Conservation (phyloP, 1,140 invertebrate genomes). For the Parasteatoda tepidariorum region DNA sequence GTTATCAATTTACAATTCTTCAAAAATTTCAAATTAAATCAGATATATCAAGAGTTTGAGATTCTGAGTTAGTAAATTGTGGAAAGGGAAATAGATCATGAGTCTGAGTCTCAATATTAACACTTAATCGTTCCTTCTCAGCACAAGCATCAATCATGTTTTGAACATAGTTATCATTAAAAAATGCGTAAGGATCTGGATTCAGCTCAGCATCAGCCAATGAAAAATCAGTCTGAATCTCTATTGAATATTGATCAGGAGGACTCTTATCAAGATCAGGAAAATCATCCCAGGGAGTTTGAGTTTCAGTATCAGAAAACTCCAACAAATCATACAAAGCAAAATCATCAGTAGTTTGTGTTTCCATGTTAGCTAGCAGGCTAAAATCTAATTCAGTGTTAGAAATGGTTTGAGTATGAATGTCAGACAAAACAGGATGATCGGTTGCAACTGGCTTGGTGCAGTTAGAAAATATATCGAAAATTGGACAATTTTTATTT, state of each 20-base stretch:
- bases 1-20: too few relatives aligned
- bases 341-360: conserved; percentile 60
- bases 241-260: conserved; percentile 48
- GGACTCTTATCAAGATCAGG: conserved; percentile 37
- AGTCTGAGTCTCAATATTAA: conserved; percentile 49
- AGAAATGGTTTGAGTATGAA: conserved; percentile 42
- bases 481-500: not conserved
- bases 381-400: conserved; percentile 24
- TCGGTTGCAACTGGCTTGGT: not conserved
- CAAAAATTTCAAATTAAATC: not conserved
- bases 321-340: conserved; percentile 53
- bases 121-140: not conserved
- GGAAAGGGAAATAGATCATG: conserved; percentile 17
- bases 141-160: conserved; percentile 22
- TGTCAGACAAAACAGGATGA: conserved; percentile 21
- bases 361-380: conserved; percentile 54
- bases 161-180: conserved; percentile 10
- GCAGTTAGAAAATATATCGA: not conserved
- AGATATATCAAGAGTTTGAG: conserved; percentile 47
- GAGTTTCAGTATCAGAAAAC: conserved; percentile 62
- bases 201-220: not conserved
- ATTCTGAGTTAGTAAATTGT: conserved; percentile 47
- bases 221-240: conserved; percentile 56
- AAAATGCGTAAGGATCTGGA: conserved; percentile 23
- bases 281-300: conserved; percentile 62